Evolutionary conservation across 1,140 invertebrate genomes (phyloP), one percentile per base, ranked within the genome.

Genomic region (Gryon sp.): DNA sequence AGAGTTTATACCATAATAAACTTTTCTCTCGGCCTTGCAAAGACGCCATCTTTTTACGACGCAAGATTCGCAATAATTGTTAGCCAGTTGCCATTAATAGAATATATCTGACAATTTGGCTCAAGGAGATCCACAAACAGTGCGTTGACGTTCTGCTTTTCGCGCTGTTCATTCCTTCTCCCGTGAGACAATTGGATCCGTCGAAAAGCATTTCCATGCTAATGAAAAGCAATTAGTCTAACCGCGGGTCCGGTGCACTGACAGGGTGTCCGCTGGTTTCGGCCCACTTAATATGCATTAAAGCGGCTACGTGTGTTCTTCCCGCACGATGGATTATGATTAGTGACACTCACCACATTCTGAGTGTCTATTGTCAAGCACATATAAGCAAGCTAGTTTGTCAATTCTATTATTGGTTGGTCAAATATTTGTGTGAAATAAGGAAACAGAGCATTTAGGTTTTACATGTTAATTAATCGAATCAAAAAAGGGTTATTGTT

Each of bases 71-170:
- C 57, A 36, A 60, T 55, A 50, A 65, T 65, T 53, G 59, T 59
- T 46, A 52, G 65, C 48, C 52, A 48, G 73, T 76, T 60, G 74
- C 74, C 74, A 72, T 72, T 77, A 77, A 77, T 77, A 72, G 74
- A 77, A 60, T 77, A 76, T 66, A 77, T 70, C 60, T 15, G 62
- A 82, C 66, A 66, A 82, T 81, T 76, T 81, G 78, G 79, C 76
- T 80, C 81, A 81, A 83, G 81, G 81, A 76, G 81, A 83, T 50
- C 60, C 36, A 68, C 60, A 70, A 79, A 76, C 57, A 52, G 57
- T 74, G 45, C 73, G 50, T 72, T 30, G 45, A 24, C 60, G 55
- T 19, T 57, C 36, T 32, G 38, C 40, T 65, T 66, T 75, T 66
- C 60, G 19, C 34, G 16, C 41, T 34, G 41, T 28, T 59, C 38